These are phyloP conservation scores for Sylvicola fuscatus DNA, from an alignment of 2,888 invertebrate genomes.

Conservation along the genomic window DNA sequence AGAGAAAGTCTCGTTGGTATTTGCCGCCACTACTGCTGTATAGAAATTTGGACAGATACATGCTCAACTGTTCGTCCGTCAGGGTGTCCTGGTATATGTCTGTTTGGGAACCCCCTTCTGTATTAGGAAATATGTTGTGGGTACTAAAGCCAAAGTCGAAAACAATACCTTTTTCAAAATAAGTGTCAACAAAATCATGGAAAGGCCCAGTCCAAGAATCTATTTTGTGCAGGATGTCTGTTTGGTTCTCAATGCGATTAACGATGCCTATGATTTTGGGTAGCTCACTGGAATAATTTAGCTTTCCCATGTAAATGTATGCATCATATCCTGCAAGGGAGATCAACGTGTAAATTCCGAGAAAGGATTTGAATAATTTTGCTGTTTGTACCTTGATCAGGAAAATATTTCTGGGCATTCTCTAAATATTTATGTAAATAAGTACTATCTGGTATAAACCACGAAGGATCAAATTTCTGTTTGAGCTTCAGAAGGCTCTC, in stretches of 20 bases:
- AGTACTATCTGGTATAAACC: constrained; percentile 55
- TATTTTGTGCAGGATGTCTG: constrained; percentile 31
- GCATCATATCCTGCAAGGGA: constrained; percentile 34
- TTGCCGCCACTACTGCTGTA: constrained; percentile 46
- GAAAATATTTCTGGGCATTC: constrained; percentile 37
- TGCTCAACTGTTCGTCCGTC: constrained; percentile 33
- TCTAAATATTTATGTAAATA: constrained; percentile 40
- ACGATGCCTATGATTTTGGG: constrained; percentile 32
- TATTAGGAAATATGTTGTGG: background rate
- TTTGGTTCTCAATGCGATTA: constrained; percentile 28
- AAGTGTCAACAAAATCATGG: constrained; percentile 33
- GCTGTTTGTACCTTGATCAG: constrained; percentile 34
- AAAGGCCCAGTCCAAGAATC: constrained; percentile 46
- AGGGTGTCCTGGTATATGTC: constrained; percentile 28
- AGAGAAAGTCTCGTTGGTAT: constrained; percentile 46
- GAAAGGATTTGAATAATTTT: too few species aligned
- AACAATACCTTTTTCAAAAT: constrained; percentile 31
- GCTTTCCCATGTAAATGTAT: constrained; percentile 40
- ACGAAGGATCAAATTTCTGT: constrained; percentile 58
- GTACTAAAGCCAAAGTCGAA: constrained; percentile 4
- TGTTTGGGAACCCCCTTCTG: constrained; percentile 11
- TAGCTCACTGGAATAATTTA: constrained; percentile 43
- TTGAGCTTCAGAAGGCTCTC: constrained; percentile 40
- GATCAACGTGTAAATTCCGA: too few species aligned
- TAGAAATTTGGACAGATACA: constrained; percentile 45